Base-by-base conservation (phyloP, 92 coral and sea anemone genomes). In the Siderastrea radians region DNA sequence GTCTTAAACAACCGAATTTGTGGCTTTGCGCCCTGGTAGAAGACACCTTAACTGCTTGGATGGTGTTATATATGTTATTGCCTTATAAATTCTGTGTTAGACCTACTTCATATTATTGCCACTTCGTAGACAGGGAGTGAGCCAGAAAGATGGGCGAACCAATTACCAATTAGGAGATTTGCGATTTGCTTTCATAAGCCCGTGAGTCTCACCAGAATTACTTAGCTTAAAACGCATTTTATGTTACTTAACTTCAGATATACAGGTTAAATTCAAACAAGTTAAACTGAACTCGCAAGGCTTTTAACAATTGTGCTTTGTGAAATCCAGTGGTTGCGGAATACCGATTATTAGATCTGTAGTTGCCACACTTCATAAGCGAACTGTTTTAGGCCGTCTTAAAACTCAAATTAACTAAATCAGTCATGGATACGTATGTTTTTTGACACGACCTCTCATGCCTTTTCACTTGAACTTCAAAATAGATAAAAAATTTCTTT, bases 1-100 rank as follows among this genome's bases (percentile, higher is more conserved):
- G 38, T 26, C 38, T 26, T 26, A 26, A 26, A 26, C 38, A 14
- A 9, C 12, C 55, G 38, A 75, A 53, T 75, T 75, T 75, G 64
- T 3, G 80, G 80, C 67, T 57, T 26, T 11, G 51, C 80, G 49
- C 67, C 80, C 80, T 55, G 26, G 63, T 75, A 75, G 38, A 49
- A 19, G 6, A 58, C 17, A 58, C 14, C 65, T 12, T 43, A 2
- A 49, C n/a, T 75, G 80, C 77, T 72, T 54, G 77, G 57, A 3
- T 49, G 60, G 12, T 75, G 4, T 50, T 49, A 51, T 5, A 10
- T 43, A 13, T 4, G 38, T 52, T 14, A 50, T 51, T 5, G 26
- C 44, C 5, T 54, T 75, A 5, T 57, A 19, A 49, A 26, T 15
- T 71, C 73, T 16, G 1, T n/a, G 6, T 72, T 12, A 50, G 6